Evolutionary conservation across 2,113 vertebrate species (phyloP).

Genomic region (Gorsachius goisagi): DNA sequence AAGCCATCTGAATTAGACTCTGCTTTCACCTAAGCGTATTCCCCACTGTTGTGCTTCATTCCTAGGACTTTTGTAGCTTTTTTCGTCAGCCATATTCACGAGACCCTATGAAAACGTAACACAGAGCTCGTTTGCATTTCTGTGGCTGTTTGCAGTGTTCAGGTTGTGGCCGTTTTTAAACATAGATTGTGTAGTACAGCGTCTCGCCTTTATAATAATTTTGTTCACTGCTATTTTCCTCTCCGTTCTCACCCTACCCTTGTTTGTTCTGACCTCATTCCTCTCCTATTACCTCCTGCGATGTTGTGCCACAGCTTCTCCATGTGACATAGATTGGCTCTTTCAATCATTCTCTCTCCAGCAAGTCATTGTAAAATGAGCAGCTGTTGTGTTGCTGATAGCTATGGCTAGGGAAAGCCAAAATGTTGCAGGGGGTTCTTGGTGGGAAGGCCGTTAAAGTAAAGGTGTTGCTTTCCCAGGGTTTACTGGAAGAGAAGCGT

Average conservation of each 20-base stretch:
- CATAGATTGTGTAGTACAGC: background rate
- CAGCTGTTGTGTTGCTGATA: conserved; percentile 68
- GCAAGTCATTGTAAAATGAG: conserved; percentile 63
- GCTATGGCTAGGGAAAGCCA: conserved; percentile 51
- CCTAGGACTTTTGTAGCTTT: background rate
- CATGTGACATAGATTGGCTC: conserved; percentile 66
- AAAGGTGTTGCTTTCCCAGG: conserved; percentile 60
- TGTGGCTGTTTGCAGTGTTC: background rate
- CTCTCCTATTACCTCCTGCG: conserved; percentile 57
- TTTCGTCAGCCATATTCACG: background rate
- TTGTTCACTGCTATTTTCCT: conserved; percentile 13
- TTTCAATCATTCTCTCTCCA: conserved; percentile 56
- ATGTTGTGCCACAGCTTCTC: conserved; percentile 55
- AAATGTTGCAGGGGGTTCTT: conserved; percentile 46
- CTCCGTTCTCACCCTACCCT: conserved; percentile 8
- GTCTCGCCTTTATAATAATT: conserved; percentile 28
- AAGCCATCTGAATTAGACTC: background rate
- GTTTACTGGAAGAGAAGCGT: conserved; percentile 34
- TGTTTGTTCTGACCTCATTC: conserved; percentile 63
- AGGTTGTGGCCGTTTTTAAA: background rate
- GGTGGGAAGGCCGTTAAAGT: conserved; percentile 61
- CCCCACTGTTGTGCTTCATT: background rate
- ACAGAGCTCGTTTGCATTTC: background rate
- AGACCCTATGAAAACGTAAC: background rate
- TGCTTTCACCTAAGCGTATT: background rate